Evolutionary conservation across 2,797 vertebrate species (phyloP).

Genomic region (Staurois parvus): DNA sequence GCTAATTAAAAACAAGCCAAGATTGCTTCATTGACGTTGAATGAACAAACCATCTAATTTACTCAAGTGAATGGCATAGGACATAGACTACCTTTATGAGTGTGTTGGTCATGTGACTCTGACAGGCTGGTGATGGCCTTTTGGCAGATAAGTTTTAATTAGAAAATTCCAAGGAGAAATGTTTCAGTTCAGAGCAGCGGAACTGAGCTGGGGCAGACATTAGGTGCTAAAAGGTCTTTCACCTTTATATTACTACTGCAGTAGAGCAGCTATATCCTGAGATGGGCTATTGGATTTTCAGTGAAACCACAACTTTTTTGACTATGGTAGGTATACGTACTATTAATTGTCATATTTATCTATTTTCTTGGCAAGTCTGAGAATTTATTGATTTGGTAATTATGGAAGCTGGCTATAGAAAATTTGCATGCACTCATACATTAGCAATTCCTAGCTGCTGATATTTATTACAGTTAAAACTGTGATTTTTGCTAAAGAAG

Average conservation of each 20-base stretch:
- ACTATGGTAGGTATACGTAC: slow-evolving; percentile 78
- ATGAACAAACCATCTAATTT: slow-evolving; percentile 14
- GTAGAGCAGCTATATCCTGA: slow-evolving; percentile 57
- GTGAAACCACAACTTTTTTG: slow-evolving; percentile 72
- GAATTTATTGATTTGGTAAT: slow-evolving; percentile 3
- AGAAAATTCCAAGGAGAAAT: slow-evolving; percentile 75
- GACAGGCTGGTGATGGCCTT: slow-evolving; percentile 67
- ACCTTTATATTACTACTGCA: slow-evolving; percentile 62
- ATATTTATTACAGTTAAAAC: slow-evolving; percentile 9
- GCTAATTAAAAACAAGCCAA: background rate
- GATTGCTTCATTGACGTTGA: background rate
- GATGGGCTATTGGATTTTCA: slow-evolving; percentile 77
- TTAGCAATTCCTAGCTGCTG: background rate
- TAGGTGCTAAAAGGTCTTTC: slow-evolving; percentile 64
- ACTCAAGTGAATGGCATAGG: slow-evolving; percentile 37
- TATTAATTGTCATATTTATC: background rate
- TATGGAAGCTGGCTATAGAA: background rate
- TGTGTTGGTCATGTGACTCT: slow-evolving; percentile 68
- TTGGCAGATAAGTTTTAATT: slow-evolving; percentile 77
- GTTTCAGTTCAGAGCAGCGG: slow-evolving; percentile 67
- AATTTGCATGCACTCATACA: background rate
- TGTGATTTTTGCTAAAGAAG: slow-evolving; percentile 9
- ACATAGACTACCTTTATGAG: slow-evolving; percentile 69
- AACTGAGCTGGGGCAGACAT: slow-evolving; percentile 67
- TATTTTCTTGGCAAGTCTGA: background rate